Evolutionary conservation across 2,888 invertebrate genomes (phyloP), one percentile per base, ranked within the genome.

Genomic region (Phortica magna): DNA sequence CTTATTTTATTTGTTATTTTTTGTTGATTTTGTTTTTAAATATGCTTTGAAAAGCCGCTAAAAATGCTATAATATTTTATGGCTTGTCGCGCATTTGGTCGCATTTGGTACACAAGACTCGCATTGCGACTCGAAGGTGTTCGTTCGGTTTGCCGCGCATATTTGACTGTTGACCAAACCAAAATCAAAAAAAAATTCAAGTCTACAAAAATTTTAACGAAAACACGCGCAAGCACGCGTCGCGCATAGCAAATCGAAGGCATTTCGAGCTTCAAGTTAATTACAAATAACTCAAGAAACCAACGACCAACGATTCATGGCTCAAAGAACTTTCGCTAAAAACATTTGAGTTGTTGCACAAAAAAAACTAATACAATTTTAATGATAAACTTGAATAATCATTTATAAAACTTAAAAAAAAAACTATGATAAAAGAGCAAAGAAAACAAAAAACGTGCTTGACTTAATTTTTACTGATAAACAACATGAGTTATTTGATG

Each of bases 1-100:
- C 55, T 55, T 55, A 55, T 55, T 64, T 22, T 64, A 64, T 64
- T 64, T 64, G n/a, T n/a, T n/a, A n/a, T 64, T 10, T 64, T 64
- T 64, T 31, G 10, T 41, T 14, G 31, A 61, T 61, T 61, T 31
- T 31, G 17, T 61, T 22, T 48, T 19, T n/a, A 48, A 70, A 79
- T 77, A 81, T 64, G 82, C 87, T 84, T 84, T 65, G 65, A 65
- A 65, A 65, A 65, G 65, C 65, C 88, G 85, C 84, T 81, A 53
- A 72, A 31, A 57, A 55, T 31, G 31, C 5, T 31, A 31, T 31
- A 31, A 55, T 42, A 39, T 55, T 55, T 42, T 72, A 55, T 72
- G 22, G 19, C 9, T 53, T 70, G 43, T 19, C 31, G 48, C 48
- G 10, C 53, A 67, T 77, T 59, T 72, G 7, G 3, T 19, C n/a